A percentile compares a stretch with the other conserved stretches of the same genome.
Evolutionary conservation across 2,888 invertebrate genomes (phyloP).

Genomic region (Amphiduros pacificus): DNA sequence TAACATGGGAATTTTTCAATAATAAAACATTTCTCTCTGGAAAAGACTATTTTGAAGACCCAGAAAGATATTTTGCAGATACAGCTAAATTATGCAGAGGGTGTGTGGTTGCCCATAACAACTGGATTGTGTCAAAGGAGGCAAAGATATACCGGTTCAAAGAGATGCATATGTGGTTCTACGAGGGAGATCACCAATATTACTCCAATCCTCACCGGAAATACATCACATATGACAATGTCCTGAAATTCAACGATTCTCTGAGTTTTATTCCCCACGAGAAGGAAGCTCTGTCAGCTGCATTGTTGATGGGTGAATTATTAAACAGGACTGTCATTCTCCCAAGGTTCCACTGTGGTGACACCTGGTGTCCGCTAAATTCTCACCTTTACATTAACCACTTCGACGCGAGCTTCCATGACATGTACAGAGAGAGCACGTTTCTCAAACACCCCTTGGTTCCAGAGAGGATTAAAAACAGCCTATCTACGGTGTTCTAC

Average conservation of each 20-base stretch:
- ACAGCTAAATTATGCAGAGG: background rate
- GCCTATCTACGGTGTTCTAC: background rate
- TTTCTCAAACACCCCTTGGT: background rate
- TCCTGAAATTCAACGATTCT: background rate
- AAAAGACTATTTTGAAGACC: background rate
- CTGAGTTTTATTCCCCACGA: background rate
- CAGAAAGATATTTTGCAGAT: background rate
- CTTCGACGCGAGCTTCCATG: background rate
- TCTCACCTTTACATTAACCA: background rate
- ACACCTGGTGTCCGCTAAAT: background rate
- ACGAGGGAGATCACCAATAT: conserved; percentile 2
- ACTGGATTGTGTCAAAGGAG: conserved; percentile 15
- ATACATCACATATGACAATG: no score
- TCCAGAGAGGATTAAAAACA: background rate
- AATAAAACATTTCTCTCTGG: background rate
- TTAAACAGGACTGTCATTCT: background rate
- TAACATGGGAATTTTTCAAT: background rate
- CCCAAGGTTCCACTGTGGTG: background rate
- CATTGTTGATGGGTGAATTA: background rate
- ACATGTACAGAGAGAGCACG: background rate
- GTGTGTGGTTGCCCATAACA: conserved; percentile 10
- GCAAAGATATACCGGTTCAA: conserved; percentile 15
- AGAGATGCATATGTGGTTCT: conserved; percentile 9
- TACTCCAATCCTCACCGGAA: conserved; percentile 5
- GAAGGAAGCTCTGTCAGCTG: background rate